Evolutionary conservation across 2,888 invertebrate species (phyloP), one percentile per base, ranked within the genome.

Genomic region (Orchesella flavescens): DNA sequence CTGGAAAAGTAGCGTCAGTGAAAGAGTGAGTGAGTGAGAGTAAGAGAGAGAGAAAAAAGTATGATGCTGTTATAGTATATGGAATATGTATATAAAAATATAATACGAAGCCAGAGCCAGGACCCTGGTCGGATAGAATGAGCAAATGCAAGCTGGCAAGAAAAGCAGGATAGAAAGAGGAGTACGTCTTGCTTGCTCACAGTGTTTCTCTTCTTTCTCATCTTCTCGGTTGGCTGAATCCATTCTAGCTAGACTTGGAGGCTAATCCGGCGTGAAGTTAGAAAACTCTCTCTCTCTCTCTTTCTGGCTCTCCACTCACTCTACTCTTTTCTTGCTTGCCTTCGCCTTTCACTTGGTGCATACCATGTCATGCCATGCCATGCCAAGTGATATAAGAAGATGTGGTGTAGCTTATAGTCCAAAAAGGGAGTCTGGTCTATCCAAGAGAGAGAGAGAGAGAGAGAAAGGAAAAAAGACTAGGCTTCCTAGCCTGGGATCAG

Each of bases 221-320:
- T 88, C 88, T 88, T 87, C 86, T 87, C 88, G 87, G 83, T 87
- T 87, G 83, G 86, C 75, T 88, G 87, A 63, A 80, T 83, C 86
- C 86, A 88, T 88, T 88, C 87, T 88, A 87, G 87, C 87, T 87
- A 88, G 87, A 88, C 86, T 88, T 87, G 87, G 87, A 86, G 87
- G 86, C 87, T 88, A 88, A 88, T 88, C 88, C 87, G 86, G 87
- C 88, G 86, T 88, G 88, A 88, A 88, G 87, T 88, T 88, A 86
- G 86, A 87, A 88, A 87, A 87, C 85, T 86, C 86, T 83, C 73
- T 83, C 68, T 65, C 72, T 81, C 73, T 66, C 79, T 68, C 80
- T 57, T 46, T 72, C 79, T 80, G 24, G 34, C 76, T 76, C 83
- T 76, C 65, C 55, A 63, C 69, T 81, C 69, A 74, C 80, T 74